Evolutionary conservation across 2,113 vertebrate species (phyloP).

Genomic region (Copsychus sechellarum): DNA sequence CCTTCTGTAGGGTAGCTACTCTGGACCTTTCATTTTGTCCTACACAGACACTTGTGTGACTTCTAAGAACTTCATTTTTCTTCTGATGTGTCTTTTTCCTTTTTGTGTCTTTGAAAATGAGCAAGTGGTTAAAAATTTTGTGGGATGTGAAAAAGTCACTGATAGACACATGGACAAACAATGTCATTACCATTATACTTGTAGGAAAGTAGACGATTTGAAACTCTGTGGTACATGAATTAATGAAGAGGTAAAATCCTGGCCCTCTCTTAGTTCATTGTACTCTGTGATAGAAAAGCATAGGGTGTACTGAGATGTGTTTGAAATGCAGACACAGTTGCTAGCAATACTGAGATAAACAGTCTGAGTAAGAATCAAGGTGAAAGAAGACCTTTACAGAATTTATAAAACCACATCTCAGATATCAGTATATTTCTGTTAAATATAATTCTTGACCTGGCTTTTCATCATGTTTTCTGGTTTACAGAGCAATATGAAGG

Average conservation of each 20-base stretch:
- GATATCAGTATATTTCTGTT: background rate
- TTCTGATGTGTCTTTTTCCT: background rate
- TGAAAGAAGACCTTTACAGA: background rate
- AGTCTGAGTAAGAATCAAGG: background rate
- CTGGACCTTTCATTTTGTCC: background rate
- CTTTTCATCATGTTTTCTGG: constrained; percentile 27
- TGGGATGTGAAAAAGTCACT: background rate
- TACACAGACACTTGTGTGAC: background rate
- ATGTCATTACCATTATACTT: background rate
- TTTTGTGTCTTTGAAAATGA: background rate
- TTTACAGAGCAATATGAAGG: constrained; percentile 87
- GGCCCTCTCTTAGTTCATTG: background rate
- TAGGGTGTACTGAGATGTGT: background rate
- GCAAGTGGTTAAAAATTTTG: background rate
- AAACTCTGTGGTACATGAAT: background rate
- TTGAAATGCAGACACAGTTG: background rate
- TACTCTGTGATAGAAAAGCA: background rate
- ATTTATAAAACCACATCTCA: background rate
- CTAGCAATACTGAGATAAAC: background rate
- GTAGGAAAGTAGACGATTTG: background rate
- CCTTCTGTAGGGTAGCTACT: background rate
- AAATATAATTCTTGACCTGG: background rate
- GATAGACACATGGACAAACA: background rate
- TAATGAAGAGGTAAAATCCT: background rate
- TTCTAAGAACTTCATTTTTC: background rate